Evolutionary conservation across 2,888 invertebrate species (phyloP).

Genomic region (Spisula subtruncata): DNA sequence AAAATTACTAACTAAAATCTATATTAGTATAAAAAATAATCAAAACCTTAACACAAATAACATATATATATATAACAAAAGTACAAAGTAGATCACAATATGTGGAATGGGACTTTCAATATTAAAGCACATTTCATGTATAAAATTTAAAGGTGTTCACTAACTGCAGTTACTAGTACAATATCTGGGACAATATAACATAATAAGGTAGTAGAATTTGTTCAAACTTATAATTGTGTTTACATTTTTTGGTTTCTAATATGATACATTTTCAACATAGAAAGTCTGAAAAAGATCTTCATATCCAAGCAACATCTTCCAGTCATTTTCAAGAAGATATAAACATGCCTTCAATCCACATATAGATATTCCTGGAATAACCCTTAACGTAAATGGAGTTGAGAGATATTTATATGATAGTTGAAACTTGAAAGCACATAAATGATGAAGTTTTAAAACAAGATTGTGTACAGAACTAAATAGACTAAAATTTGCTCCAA

Average conservation of each 20-base stretch:
- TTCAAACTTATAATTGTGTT: too few species aligned
- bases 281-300: too few species aligned
- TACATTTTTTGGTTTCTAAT: too few species aligned
- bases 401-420: too few species aligned
- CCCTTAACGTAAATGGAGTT: too few species aligned
- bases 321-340: too few species aligned
- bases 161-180: not conserved
- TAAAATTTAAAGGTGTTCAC: not conserved
- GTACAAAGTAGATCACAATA: conserved; percentile 10
- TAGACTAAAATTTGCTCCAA: conserved; percentile 9
- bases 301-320: too few species aligned
- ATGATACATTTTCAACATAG: too few species aligned
- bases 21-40: conserved; percentile 63
- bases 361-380: too few species aligned
- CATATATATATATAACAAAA: conserved; percentile 39
- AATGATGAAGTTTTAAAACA: not conserved
- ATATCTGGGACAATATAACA: too few species aligned
- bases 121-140: not conserved
- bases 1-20: conserved; percentile 52
- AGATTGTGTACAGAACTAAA: not conserved
- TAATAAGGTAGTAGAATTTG: too few species aligned
- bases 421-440: not conserved
- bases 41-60: conserved; percentile 39
- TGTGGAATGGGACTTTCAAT: conserved; percentile 9
- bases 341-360: too few species aligned